Percentiles rank a stretch among this genome's conserved stretches.
Conservation (phyloP, 2,113 vertebrate species). For the Tenrec ecaudatus region DNA sequence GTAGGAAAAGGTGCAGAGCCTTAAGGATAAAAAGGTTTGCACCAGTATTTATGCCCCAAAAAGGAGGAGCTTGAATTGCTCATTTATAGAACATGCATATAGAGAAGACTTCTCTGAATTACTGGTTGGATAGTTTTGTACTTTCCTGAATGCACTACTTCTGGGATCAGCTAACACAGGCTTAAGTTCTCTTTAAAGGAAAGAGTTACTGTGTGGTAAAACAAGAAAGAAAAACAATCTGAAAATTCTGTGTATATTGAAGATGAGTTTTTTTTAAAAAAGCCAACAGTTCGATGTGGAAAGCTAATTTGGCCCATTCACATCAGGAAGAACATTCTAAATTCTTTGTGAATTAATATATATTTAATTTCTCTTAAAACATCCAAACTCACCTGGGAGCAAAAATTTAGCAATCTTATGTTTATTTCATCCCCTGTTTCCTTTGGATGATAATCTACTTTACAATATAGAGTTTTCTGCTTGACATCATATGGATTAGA, state of each 20-base stretch:
- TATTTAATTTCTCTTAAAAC: conserved; percentile 80
- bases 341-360: conserved; percentile 80
- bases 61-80: conserved; percentile 57
- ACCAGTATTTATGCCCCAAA: not conserved
- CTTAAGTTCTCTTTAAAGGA: conserved; percentile 79
- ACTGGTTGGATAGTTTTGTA: conserved; percentile 65
- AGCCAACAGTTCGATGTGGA: conserved; percentile 83
- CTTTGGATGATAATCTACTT: conserved; percentile 65
- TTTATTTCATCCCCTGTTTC: conserved; percentile 59
- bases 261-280: conserved; percentile 70
- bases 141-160: conserved; percentile 82
- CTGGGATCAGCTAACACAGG: conserved; percentile 80
- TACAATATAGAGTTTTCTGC: conserved; percentile 62
- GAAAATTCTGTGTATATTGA: conserved; percentile 84
- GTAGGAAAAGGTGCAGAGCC: not conserved
- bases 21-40: not conserved
- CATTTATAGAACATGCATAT: not conserved
- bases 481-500: conserved; percentile 47
- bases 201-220: conserved; percentile 76
- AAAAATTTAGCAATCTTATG: conserved; percentile 22
- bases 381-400: conserved; percentile 69
- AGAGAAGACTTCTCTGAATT: conserved; percentile 67
- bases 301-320: conserved; percentile 75
- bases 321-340: conserved; percentile 80
- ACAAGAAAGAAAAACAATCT: conserved; percentile 83